phyloP scores from a whole-genome alignment of 2,797 vertebrate genomes.

The Gallinago stenura region DNA sequence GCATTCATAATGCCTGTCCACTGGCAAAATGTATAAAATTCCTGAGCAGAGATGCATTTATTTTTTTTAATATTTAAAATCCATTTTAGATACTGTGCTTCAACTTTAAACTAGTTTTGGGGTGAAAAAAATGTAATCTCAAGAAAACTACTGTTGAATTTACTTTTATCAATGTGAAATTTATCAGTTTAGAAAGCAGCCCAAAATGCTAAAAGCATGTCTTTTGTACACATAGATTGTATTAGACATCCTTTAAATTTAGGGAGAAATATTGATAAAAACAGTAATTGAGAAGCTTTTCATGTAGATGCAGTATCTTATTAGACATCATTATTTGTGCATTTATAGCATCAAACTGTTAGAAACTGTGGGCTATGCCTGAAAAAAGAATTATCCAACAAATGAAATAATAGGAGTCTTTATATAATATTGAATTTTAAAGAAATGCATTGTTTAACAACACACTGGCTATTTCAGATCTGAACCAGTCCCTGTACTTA shows the following conservation, averaged over 20 bases:
- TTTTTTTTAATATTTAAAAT: not conserved
- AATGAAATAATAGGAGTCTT: not conserved
- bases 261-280: not conserved
- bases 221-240: not conserved
- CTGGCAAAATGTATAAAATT: not conserved
- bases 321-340: not conserved
- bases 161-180: constrained; percentile 44
- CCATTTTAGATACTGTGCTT: not conserved
- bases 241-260: not conserved
- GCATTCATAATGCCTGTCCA: not conserved
- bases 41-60: not conserved
- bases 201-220: not conserved
- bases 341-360: not conserved
- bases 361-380: not conserved
- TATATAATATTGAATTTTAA: not conserved
- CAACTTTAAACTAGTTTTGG: constrained; percentile 25
- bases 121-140: not conserved
- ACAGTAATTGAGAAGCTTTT: not conserved
- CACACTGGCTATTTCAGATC: not conserved
- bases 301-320: fast-evolving
- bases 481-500: not conserved
- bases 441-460: not conserved
- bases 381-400: not conserved
- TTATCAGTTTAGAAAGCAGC: constrained; percentile 35
- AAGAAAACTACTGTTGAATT: constrained; percentile 48